Base-by-base conservation (phyloP, 2,888 invertebrate genomes). In the Micoletzkya japonica region DNA sequence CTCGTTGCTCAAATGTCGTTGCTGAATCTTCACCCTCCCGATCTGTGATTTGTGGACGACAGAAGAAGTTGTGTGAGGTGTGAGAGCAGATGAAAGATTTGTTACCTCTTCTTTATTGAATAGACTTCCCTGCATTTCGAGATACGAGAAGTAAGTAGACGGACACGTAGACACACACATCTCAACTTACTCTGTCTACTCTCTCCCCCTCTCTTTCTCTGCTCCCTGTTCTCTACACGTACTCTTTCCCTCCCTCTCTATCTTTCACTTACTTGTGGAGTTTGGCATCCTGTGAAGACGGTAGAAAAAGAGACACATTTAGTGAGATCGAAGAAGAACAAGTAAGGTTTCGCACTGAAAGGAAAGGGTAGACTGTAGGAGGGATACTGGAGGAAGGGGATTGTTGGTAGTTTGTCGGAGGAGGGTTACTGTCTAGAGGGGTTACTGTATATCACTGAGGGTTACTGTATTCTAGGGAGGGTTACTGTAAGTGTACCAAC, bases 241-340 rank as follows among this genome's bases (percentile, higher is more conserved):
- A 56, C 7, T 24, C 26, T 24, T 56, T 56, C n/a, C 10, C n/a
- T 34, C 59, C 14, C 30, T 17, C 24, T 30, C 32, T 32, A 59
- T 32, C 7, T 10, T 26, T 59, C 10, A 59, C 7, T 7, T 28
- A 81, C 81, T 77, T 83, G 84, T 7, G 80, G 76, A 1, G 84
- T 84, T 60, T 79, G 80, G 63, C 84, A 84, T 20, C 84, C 84
- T 30, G 81, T 77, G 49, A 84, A 73, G 30, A 83, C 79, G 2
- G 83, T 81, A 0, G 81, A 63, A 63, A 81, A 85, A 0, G 78
- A 76, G n/a, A 82, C 74, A 70, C 84, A 84, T 52, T 76, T 79
- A 30, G 84, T 80, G 26, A 84, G 73, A 70, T 84, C 82, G 72
- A 85, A 84, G 73, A 81, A 85, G 63, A 81, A 73, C 0, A 84